phyloP scores from a whole-genome alignment of 2,888 invertebrate genomes.

The Protodeltote pygarga region DNA sequence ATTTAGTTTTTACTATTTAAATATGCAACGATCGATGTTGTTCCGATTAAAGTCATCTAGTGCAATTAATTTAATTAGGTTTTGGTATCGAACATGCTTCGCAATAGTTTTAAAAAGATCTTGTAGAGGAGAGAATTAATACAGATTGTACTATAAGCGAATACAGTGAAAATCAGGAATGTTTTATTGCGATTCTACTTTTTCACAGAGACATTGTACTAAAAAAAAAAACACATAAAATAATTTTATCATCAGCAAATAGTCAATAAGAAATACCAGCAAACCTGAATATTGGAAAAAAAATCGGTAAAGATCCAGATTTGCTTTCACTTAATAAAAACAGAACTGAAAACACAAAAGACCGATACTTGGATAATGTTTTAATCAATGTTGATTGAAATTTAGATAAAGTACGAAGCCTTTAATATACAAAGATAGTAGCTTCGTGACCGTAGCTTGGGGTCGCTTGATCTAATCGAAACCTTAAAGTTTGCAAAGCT shows the following conservation, averaged over 20 bases:
- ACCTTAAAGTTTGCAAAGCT: conserved; percentile 3
- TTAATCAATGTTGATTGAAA: conserved; percentile 31
- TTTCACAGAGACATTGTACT: too few species aligned
- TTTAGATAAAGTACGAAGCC: conserved; percentile 27
- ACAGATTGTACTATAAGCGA: too few species aligned
- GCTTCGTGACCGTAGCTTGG: conserved; percentile 35
- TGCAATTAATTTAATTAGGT: conserved; percentile 1
- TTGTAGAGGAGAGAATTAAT: too few species aligned
- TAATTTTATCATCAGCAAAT: too few species aligned
- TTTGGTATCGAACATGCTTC: conserved; percentile 3
- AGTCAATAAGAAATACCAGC: too few species aligned
- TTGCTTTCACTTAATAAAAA: too few species aligned
- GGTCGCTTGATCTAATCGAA: conserved; percentile 32
- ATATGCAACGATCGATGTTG: background rate
- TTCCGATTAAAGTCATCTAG: conserved; percentile 1
- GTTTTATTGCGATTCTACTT: too few species aligned
- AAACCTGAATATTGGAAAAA: too few species aligned
- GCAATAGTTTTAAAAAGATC: too few species aligned
- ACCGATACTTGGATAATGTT: conserved; percentile 21
- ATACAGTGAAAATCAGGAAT: too few species aligned
- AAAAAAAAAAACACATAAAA: too few species aligned
- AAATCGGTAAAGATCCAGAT: too few species aligned
- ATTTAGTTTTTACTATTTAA: conserved; percentile 10
- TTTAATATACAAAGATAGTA: conserved; percentile 32
- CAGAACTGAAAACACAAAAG: conserved; percentile 17